Conservation (phyloP, 2,888 invertebrate genomes). For the Tribolium freemani region DNA sequence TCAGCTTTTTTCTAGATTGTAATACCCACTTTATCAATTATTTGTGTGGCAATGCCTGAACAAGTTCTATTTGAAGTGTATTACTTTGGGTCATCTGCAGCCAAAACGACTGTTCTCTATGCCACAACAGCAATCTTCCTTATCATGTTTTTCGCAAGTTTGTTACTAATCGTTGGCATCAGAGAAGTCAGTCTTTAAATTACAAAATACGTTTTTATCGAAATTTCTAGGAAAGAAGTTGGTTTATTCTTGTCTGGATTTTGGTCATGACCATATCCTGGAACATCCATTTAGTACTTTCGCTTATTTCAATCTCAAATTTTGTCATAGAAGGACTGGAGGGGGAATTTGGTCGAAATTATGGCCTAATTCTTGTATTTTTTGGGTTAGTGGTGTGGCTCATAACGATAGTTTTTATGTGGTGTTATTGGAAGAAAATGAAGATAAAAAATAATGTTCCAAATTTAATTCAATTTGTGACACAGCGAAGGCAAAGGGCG, state of each 20-base stretch:
- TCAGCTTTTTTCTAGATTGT: background rate
- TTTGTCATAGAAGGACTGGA: background rate
- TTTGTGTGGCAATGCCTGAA: background rate
- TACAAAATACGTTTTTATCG: background rate
- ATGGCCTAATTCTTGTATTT: background rate
- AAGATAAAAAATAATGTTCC: background rate
- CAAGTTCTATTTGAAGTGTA: background rate
- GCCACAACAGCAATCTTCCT: too few species aligned
- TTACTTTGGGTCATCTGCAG: background rate
- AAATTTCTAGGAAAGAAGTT: background rate
- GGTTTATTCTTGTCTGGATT: slow-evolving; percentile 16
- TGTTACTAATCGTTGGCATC: background rate
- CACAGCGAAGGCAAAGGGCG: too few species aligned
- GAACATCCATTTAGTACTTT: slow-evolving; percentile 28
- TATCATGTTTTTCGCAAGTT: background rate
- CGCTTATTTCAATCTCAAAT: slow-evolving; percentile 4
- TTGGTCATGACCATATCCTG: slow-evolving; percentile 29
- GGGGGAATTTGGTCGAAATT: background rate
- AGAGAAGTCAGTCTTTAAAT: background rate
- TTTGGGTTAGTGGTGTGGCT: background rate
- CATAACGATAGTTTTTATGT: background rate
- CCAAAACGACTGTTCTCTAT: too few species aligned
- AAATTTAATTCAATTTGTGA: background rate
- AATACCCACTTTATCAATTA: background rate
- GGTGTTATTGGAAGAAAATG: background rate